phyloP scores from a whole-genome alignment of 2,113 vertebrate genomes.

The Menidia beryllina region DNA sequence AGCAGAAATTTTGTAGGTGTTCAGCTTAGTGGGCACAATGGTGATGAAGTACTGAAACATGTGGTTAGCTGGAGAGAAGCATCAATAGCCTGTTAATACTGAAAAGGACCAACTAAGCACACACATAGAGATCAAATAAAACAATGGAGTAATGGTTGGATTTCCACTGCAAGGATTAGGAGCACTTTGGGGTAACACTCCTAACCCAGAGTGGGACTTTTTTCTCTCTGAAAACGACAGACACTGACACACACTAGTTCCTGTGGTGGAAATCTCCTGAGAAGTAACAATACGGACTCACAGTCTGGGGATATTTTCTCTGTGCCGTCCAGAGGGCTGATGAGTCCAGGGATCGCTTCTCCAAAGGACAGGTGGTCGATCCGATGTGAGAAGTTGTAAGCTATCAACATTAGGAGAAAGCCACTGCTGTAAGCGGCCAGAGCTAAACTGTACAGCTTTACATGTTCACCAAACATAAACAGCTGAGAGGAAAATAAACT shows the following conservation, averaged over 20 bases:
- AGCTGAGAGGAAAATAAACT: constrained; percentile 64
- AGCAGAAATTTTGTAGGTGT: constrained; percentile 92
- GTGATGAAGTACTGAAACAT: constrained; percentile 99
- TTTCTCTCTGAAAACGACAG: too few relatives aligned
- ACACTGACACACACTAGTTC: neutral
- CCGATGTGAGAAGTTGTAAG: constrained; percentile 97
- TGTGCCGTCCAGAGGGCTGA: constrained; percentile 96
- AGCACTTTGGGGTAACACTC: neutral
- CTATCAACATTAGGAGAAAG: constrained; percentile 65
- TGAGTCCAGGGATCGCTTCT: constrained; percentile 92
- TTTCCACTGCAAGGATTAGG: neutral
- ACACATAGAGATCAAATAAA: neutral
- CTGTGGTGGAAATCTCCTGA: neutral
- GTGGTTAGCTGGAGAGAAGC: constrained; percentile 88
- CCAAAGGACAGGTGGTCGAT: constrained; percentile 98
- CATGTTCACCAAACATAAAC: neutral
- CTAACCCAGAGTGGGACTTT: too few relatives aligned
- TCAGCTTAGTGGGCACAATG: constrained; percentile 96
- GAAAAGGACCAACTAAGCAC: neutral
- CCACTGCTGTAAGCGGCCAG: neutral
- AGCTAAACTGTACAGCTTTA: neutral
- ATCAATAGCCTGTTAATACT: neutral
- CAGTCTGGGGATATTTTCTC: constrained; percentile 93
- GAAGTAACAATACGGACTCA: constrained; percentile 74
- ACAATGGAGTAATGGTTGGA: neutral